A percentile compares a stretch with the other conserved stretches of the same genome.
Evolutionary conservation across 2,113 vertebrate genomes (phyloP).

Genomic region (Thalassoma bifasciatum): DNA sequence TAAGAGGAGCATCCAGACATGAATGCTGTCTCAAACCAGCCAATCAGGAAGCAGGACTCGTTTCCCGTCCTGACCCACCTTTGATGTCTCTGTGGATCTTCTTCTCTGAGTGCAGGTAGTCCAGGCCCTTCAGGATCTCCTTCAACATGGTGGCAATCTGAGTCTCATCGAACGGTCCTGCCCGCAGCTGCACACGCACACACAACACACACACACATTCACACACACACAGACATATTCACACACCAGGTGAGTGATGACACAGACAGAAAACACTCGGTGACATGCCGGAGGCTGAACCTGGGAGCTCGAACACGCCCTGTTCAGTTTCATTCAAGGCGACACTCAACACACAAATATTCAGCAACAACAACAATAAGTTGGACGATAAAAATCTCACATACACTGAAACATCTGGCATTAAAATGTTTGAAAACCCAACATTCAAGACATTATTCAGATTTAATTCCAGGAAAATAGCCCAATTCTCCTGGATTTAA

Average conservation of each 20-base stretch:
- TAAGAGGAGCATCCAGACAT: too few relatives aligned
- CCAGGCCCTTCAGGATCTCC: conserved; percentile 81
- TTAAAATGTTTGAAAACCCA: too few relatives aligned
- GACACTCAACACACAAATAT: conserved; percentile 8
- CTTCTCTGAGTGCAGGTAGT: conserved; percentile 81
- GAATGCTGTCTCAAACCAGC: too few relatives aligned
- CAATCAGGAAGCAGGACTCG: too few relatives aligned
- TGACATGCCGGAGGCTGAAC: background rate
- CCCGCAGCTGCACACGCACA: conserved; percentile 53
- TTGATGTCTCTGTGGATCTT: conserved; percentile 82
- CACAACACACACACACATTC: conserved; percentile 1
- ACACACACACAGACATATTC: conserved; percentile 7
- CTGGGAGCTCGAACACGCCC: conserved; percentile 24
- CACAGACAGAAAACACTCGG: conserved; percentile 7
- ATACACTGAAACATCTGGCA: too few relatives aligned
- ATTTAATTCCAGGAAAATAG: too few relatives aligned
- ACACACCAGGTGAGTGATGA: background rate
- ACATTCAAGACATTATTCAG: too few relatives aligned
- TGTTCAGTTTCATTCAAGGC: conserved; percentile 17
- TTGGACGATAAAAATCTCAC: too few relatives aligned
- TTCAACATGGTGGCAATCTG: conserved; percentile 81
- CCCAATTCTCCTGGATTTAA: too few relatives aligned
- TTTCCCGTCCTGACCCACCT: conserved; percentile 51
- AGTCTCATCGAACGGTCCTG: conserved; percentile 75
- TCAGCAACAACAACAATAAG: background rate